A percentile compares a stretch with the other conserved stretches of the same genome.
Evolutionary conservation across 1,140 invertebrate species (phyloP).

Genomic region (Ditylenchus dipsaci): DNA sequence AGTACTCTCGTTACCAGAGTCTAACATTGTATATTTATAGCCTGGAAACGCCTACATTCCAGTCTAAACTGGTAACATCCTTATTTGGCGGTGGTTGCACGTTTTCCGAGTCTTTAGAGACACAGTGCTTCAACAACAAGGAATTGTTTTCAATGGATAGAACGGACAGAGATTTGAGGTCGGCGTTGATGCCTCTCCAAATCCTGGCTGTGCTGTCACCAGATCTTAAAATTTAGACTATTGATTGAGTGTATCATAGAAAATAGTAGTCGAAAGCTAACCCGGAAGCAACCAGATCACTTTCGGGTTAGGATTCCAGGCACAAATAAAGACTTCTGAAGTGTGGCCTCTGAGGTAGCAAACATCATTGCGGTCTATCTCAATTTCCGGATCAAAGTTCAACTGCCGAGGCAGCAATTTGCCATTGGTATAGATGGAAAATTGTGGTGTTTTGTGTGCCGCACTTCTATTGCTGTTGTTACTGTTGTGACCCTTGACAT

Average conservation of each 20-base stretch:
- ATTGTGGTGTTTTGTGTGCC: background rate
- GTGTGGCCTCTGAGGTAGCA: conserved; percentile 1
- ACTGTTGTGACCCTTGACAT: background rate
- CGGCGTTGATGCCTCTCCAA: conserved; percentile 6
- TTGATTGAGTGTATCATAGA: background rate
- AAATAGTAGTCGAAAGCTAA: too few species aligned
- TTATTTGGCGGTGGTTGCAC: background rate
- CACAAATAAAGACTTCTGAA: conserved; percentile 10
- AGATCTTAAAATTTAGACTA: conserved; percentile 16
- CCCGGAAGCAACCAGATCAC: conserved; percentile 5
- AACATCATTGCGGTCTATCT: conserved; percentile 1
- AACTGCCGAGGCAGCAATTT: background rate
- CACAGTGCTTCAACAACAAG: conserved; percentile 1
- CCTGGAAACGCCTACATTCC: conserved; percentile 14
- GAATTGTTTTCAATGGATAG: conserved; percentile 1
- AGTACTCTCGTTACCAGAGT: too few species aligned
- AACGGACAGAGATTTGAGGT: background rate
- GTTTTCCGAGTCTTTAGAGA: background rate
- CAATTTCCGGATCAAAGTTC: conserved; percentile 7
- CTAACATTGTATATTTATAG: too few species aligned
- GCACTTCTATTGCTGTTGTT: background rate
- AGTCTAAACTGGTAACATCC: conserved; percentile 24
- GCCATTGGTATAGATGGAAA: background rate
- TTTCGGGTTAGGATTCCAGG: conserved; percentile 5
- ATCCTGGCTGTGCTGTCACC: conserved; percentile 29